phyloP scores from a whole-genome alignment of 2,797 vertebrate genomes.

The Poeciliopsis infans region DNA sequence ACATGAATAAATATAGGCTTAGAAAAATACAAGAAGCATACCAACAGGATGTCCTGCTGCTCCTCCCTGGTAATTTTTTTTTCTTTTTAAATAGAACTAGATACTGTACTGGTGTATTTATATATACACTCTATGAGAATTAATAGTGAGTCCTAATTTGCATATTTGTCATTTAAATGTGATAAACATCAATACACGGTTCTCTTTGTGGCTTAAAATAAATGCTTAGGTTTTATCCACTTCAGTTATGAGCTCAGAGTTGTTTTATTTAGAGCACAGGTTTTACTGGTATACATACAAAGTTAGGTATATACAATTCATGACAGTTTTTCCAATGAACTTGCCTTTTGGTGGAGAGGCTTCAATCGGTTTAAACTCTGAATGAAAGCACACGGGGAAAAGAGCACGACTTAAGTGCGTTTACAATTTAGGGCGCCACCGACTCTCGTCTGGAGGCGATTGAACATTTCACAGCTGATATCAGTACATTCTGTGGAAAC shows the following conservation, averaged over 20 bases:
- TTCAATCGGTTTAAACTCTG: slow-evolving; percentile 55
- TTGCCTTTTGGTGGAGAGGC: slow-evolving; percentile 60
- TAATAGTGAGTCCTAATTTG: slow-evolving; percentile 76
- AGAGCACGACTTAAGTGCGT: slow-evolving; percentile 48
- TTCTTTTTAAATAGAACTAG: slow-evolving; percentile 53
- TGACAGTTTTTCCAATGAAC: slow-evolving; percentile 72
- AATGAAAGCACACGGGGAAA: slow-evolving; percentile 50
- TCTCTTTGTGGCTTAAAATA: slow-evolving; percentile 76
- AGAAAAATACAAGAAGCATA: slow-evolving; percentile 78
- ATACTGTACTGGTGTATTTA: slow-evolving; percentile 72
- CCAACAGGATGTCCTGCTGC: slow-evolving; percentile 70
- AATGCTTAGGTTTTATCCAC: slow-evolving; percentile 76
- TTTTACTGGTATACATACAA: slow-evolving; percentile 81
- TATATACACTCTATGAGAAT: slow-evolving; percentile 74
- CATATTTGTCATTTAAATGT: slow-evolving; percentile 75
- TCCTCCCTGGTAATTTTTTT: slow-evolving; percentile 67
- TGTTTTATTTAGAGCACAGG: slow-evolving; percentile 80
- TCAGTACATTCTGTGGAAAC: slow-evolving; percentile 70
- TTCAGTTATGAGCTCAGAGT: slow-evolving; percentile 73
- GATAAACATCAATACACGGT: slow-evolving; percentile 75
- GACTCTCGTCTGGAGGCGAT: slow-evolving; percentile 16
- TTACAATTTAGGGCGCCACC: slow-evolving; percentile 61
- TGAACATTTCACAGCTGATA: slow-evolving; percentile 63
- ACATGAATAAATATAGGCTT: slow-evolving; percentile 69
- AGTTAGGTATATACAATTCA: slow-evolving; percentile 80